A percentile compares a stretch with the other conserved stretches of the same genome.
phyloP scores from a whole-genome alignment of 2,113 vertebrate species.

The Capricornis sumatraensis region DNA sequence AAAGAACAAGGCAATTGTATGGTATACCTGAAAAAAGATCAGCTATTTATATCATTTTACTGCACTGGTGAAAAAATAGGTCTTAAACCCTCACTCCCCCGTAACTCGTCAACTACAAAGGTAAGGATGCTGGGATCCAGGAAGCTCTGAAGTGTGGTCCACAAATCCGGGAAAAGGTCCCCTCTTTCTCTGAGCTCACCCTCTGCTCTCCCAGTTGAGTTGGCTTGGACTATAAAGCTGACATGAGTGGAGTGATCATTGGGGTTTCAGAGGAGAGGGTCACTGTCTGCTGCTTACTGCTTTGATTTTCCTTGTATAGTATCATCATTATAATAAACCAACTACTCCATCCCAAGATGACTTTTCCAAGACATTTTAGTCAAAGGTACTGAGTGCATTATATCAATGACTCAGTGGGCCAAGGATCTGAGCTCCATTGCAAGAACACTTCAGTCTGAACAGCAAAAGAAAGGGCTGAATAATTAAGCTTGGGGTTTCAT shows the following conservation, averaged over 20 bases:
- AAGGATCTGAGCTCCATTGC: neutral
- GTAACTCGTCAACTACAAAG: conserved; percentile 44
- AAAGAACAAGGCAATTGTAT: conserved; percentile 76
- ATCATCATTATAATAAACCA: conserved; percentile 43
- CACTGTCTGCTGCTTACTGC: neutral
- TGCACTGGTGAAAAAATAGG: conserved; percentile 67
- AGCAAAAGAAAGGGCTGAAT: conserved; percentile 80
- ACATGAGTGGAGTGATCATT: conserved; percentile 67
- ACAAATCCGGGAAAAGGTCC: conserved; percentile 66
- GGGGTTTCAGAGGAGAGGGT: neutral
- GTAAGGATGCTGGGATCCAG: conserved; percentile 81
- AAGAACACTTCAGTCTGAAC: conserved; percentile 61
- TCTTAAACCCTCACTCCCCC: conserved; percentile 68
- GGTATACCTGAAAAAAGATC: conserved; percentile 81
- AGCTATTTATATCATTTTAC: conserved; percentile 76
- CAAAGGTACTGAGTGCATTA: neutral
- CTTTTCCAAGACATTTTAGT: neutral
- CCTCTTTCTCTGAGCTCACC: conserved; percentile 76
- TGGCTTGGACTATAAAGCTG: conserved; percentile 82
- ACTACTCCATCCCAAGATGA: neutral
- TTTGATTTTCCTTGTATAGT: neutral
- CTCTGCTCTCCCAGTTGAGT: conserved; percentile 31
- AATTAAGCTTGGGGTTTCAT: neutral
- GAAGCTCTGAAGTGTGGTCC: conserved; percentile 81
- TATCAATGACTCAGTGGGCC: neutral